Base-by-base conservation (phyloP, 2,888 invertebrate genomes). In the Hypsopygia costalis region DNA sequence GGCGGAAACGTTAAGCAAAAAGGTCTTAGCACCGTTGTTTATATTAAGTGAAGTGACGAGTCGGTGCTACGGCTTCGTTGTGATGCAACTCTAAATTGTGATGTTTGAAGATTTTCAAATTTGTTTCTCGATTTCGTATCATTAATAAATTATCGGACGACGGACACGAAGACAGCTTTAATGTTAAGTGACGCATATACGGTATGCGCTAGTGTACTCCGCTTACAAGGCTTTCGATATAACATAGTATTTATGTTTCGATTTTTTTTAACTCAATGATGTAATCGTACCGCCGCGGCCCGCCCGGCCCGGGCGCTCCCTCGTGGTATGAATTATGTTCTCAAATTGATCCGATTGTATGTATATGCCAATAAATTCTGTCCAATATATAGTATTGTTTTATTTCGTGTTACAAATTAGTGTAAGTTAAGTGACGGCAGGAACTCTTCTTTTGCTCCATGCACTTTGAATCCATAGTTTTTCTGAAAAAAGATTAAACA, bases 241-340 rank as follows among this genome's bases (percentile, higher is more conserved):
- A 86, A 87, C 85, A 85, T 86, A 85, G 81, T 85, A 77, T 82
- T 85, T 86, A 87, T 82, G 87, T 85, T 86, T 83, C 72, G 61
- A 70, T 74, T 80, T 25, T 25, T 16, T 25, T 77, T 76, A 80
- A 81, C 75, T 73, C 65, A 44, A n/a, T 44, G 57, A 52, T 58
- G 50, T 62, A 62, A 59, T 51, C 52, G 56, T 63, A 55, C 4
- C 55, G 64, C 58, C 43, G 47, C 49, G 49, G 51, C 50, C 45
- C 53, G 51, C 48, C 43, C 41, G 55, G 56, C 16, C 16, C n/a
- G n/a, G n/a, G n/a, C n/a, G n/a, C n/a, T n/a, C n/a, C n/a, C 4
- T 16, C 52, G 52, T 50, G 56, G 44, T 53, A 55, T 52, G 44
- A 67, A 69, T 71, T 73, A 65, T 71, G 71, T 78, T 66, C 54